Base-by-base conservation (phyloP, 1,140 invertebrate genomes). In the Bombyx mandarina region DNA sequence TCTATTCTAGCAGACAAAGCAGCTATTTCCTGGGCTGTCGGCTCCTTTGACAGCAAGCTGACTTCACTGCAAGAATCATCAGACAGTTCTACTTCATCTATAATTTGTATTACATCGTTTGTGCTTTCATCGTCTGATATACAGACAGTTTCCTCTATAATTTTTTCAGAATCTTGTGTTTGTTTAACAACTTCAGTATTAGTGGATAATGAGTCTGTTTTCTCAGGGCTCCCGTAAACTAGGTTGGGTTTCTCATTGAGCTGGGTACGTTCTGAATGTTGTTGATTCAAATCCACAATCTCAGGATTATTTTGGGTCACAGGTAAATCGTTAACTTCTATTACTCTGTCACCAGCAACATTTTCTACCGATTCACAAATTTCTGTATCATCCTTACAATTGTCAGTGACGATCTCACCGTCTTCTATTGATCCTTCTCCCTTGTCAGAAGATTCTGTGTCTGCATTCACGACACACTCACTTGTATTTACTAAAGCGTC, bases 1-100 rank as follows among this genome's bases (percentile, higher is more conserved):
- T 88, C 88, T 61, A 89, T 82, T 75, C 81, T 88, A 42, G 77
- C 82, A 6, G 85, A 86, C 4, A 89, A 65, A 10, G 78, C 83
- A 52, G 74, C 81, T 54, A 85, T 85, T 69, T 86, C 82, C 58
- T 77, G 67, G 8, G 77, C 60, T 1, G 81, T 87, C 6, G 80
- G 82, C 62, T 86, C 81, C 65, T 88, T 86, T 8, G 88, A 89
- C 50, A 88, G 54, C 8, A 74, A 73, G 6, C 73, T 68, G n/a
- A 71, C 73, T 69, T 82, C 82, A 55, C 76, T 77, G 10, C 82
- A 87, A 3, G 82, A 86, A 67, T 88, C 78, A 54, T 88, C 86
- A 7, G 84, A 88, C 42, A 88, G 66, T 67, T 86, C 82, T 12
- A 86, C 62, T 53, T 82, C 75, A 71, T 86, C 77, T 12, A 70